Evolutionary conservation across 2,888 invertebrate genomes (phyloP).

Genomic region (Isotomurus palustris): DNA sequence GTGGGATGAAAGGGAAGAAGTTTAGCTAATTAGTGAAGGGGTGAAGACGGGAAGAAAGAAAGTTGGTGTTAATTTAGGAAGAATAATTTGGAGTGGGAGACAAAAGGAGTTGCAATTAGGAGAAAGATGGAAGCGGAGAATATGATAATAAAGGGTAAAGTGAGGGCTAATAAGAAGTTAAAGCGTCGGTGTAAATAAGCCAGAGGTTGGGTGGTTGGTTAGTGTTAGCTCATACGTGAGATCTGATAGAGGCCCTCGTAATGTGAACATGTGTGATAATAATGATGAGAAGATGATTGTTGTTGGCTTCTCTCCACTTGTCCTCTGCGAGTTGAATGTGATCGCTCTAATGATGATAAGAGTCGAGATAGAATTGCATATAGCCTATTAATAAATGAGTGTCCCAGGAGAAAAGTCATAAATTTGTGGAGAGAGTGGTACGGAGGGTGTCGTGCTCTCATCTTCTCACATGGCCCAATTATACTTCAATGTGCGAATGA

Average conservation of each 20-base stretch:
- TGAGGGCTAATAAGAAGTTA: not conserved
- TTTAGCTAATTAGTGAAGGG: not conserved
- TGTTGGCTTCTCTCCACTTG: slow-evolving; percentile 18
- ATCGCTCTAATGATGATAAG: slow-evolving; percentile 34
- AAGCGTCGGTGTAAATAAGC: no score
- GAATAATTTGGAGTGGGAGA: not conserved
- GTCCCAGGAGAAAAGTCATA: slow-evolving; percentile 46
- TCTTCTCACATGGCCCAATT: slow-evolving; percentile 44
- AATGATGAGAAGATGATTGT: slow-evolving; percentile 32
- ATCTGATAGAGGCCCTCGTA: slow-evolving; percentile 17
- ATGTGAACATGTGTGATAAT: slow-evolving; percentile 35
- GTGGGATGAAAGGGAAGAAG: not conserved
- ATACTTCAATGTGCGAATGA: slow-evolving; percentile 37
- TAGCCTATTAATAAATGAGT: slow-evolving; percentile 48
- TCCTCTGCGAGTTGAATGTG: slow-evolving; percentile 7
- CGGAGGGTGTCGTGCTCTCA: slow-evolving; percentile 15
- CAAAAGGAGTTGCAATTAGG: not conserved
- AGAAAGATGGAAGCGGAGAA: not conserved
- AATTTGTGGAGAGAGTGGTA: slow-evolving; percentile 38
- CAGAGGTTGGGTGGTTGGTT: no score
- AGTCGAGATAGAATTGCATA: slow-evolving; percentile 46
- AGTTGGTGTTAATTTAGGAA: not conserved
- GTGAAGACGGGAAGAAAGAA: not conserved
- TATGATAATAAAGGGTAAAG: not conserved
- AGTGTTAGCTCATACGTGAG: not conserved